Percentiles rank a stretch among this genome's conserved stretches.
These are phyloP conservation scores for Falco punctatus DNA, from an alignment of 2,113 vertebrate genomes.

Conservation along the genomic window DNA sequence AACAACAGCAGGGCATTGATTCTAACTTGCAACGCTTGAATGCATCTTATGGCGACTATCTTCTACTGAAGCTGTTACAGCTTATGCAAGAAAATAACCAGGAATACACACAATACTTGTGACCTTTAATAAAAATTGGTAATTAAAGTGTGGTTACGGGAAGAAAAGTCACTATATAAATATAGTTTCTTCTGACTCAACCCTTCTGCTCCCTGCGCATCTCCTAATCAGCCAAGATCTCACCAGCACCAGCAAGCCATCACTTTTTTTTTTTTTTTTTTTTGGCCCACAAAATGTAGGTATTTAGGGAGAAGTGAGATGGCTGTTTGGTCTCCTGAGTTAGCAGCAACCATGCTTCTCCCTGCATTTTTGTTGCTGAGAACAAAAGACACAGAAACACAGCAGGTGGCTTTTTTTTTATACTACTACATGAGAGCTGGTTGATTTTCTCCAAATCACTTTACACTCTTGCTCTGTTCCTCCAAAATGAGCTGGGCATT, in stretches of 20 bases:
- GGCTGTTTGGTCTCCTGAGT: neutral
- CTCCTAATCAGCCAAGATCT: neutral
- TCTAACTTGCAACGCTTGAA: neutral
- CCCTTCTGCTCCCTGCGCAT: neutral
- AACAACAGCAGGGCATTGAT: neutral
- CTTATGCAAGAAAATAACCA: slow-evolving; percentile 27
- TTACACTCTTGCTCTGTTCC: neutral
- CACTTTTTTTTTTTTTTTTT: neutral
- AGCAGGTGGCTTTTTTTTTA: neutral
- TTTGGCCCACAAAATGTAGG: neutral
- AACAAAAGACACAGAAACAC: slow-evolving; percentile 5
- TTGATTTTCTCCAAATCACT: neutral
- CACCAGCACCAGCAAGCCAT: neutral
- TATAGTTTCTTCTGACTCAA: slow-evolving; percentile 25
- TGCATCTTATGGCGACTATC: neutral
- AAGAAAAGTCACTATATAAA: slow-evolving; percentile 25
- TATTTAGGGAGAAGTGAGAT: neutral
- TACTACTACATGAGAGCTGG: neutral
- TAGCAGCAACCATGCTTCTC: neutral
- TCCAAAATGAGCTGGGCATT: neutral
- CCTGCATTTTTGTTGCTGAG: neutral
- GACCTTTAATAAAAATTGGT: slow-evolving; percentile 58
- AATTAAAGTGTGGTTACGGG: slow-evolving; percentile 36
- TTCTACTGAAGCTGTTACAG: neutral
- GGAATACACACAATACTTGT: slow-evolving; percentile 20